Evolutionary conservation across 2,797 vertebrate genomes (phyloP), one percentile per base, ranked within the genome.

Genomic region (Florisuga fusca): DNA sequence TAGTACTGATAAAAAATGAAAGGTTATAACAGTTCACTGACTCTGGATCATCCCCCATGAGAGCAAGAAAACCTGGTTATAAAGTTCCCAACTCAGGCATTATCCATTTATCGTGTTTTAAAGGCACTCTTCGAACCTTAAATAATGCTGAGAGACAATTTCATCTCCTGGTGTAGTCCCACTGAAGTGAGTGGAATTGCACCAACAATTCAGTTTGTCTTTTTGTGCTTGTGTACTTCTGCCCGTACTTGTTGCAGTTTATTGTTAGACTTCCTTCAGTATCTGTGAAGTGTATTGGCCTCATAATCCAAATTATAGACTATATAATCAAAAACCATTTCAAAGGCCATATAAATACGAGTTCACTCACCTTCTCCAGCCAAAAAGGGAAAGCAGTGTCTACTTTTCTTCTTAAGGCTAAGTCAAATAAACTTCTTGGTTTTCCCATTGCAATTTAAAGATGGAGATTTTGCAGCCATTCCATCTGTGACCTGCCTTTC

Each of bases 21-120:
- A 95, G 80, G 38, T 96, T 97, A 51, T 95, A 96, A 96, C 91
- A 95, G 83, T 93, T 97, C 10, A 16, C 83, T 96, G 89, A 87
- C 83, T 96, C 93, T 92, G 87, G 81, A 93, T 96, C 80, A 84
- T 84, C 41, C 57, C 74, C 41, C 54, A 77, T 1, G 89, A 95
- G 78, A 86, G 51, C 20, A 59, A 87, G 69, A 82, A 82, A 89
- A 51, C 33, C 89, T 48, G 54, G 34, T 84, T 95, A 93, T 53
- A 59, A 81, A 89, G 69, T 78, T 67, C 27, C 62, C 38, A 88
- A 71, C 63, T 77, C 92, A 29, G 33, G 51, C 8, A 67, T 92
- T 87, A 74, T 36, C 58, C 46, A 91, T 88, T 96, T 93, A 93
- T 81, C 82, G 50, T 89, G 48, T 57, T 84, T 94, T 94, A 95